Conservation (phyloP, 2,888 invertebrate species). For the Cinara cedri region DNA sequence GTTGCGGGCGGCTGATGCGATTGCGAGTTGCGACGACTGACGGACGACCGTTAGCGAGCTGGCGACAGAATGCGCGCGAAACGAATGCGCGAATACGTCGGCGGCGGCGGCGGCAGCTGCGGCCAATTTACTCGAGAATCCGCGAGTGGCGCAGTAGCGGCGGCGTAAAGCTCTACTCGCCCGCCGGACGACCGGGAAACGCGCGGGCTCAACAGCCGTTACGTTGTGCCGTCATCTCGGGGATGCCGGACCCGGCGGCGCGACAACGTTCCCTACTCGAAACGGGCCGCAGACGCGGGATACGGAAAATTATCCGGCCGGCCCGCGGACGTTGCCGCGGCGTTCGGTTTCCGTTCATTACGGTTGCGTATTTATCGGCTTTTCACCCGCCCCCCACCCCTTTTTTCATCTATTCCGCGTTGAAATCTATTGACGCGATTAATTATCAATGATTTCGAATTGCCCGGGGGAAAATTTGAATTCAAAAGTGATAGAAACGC, state of each 20-base stretch:
- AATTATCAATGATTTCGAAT: too few relatives aligned
- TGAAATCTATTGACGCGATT: too few relatives aligned
- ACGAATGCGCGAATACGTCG: conserved; percentile 24
- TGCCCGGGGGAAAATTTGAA: too few relatives aligned
- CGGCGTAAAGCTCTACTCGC: neutral
- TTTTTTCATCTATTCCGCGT: too few relatives aligned
- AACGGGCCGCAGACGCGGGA: too few relatives aligned
- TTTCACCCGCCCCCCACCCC: too few relatives aligned
- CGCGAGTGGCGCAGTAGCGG: conserved; percentile 35
- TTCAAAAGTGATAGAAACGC: too few relatives aligned
- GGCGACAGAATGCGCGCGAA: conserved; percentile 37
- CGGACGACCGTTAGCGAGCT: neutral
- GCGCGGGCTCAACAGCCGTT: conserved; percentile 33
- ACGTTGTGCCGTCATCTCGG: conserved; percentile 15
- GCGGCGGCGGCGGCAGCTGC: neutral
- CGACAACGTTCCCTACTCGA: too few relatives aligned
- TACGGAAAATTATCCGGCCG: too few relatives aligned
- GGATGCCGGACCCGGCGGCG: neutral
- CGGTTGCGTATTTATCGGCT: too few relatives aligned
- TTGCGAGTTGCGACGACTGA: neutral
- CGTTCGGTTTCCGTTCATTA: neutral
- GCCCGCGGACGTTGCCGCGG: neutral
- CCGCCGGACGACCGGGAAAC: neutral
- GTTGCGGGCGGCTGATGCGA: neutral
- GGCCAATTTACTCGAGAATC: conserved; percentile 42